Conservation (phyloP, 2,797 vertebrate species). For the Smutsia gigantea region DNA sequence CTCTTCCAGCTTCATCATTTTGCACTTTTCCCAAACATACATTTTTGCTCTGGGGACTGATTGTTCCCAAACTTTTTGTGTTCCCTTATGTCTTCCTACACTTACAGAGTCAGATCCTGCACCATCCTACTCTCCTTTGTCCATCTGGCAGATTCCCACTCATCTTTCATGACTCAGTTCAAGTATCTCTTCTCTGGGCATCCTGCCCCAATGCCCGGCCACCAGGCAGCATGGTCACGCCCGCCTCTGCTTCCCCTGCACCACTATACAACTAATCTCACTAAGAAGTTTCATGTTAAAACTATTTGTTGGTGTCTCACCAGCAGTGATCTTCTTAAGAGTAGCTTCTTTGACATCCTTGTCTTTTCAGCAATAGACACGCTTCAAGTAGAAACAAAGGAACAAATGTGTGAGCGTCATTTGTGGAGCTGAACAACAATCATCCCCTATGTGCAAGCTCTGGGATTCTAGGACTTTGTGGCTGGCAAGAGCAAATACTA, state of each 20-base stretch:
- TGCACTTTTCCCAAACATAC: neutral
- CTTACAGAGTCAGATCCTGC: slow-evolving; percentile 35
- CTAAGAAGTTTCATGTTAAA: neutral
- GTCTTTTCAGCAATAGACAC: neutral
- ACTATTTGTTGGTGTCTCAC: neutral
- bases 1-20: neutral
- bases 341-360: neutral
- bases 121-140: neutral
- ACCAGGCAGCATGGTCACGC: neutral
- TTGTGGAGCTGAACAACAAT: neutral
- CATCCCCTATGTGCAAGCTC: neutral
- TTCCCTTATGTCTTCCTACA: neutral
- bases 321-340: neutral
- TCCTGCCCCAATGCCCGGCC: neutral
- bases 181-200: slow-evolving; percentile 25
- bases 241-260: slow-evolving; percentile 31
- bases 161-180: slow-evolving; percentile 69
- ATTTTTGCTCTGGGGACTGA: neutral
- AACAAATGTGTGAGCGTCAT: neutral
- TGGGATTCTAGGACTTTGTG: neutral
- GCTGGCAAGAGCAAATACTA: neutral
- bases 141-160: slow-evolving; percentile 75
- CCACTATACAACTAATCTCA: neutral
- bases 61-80: slow-evolving; percentile 9
- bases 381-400: neutral